phyloP scores from a whole-genome alignment of 2,113 vertebrate genomes.

The Panthera leo region DNA sequence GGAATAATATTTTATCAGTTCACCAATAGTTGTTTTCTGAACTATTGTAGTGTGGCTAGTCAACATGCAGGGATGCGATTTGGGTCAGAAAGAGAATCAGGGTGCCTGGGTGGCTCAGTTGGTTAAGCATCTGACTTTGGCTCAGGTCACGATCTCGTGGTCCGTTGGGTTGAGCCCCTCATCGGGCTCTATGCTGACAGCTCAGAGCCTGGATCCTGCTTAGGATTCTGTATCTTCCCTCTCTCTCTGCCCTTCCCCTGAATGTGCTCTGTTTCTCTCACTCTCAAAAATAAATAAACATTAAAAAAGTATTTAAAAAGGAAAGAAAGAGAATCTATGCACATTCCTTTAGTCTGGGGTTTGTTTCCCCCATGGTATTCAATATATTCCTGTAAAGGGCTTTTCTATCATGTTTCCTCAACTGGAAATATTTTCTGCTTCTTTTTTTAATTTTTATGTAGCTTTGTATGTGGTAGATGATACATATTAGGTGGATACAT shows the following conservation, averaged over 20 bases:
- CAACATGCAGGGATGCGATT: background rate
- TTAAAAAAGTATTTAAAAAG: too few species aligned
- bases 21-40: background rate
- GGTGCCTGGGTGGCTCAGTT: too few species aligned
- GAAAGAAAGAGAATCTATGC: background rate
- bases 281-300: too few species aligned
- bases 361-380: background rate
- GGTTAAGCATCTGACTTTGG: too few species aligned
- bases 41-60: background rate
- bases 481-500: background rate
- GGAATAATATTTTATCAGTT: background rate
- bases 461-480: background rate
- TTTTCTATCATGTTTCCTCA: conserved; percentile 3
- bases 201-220: too few species aligned
- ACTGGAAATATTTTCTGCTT: background rate
- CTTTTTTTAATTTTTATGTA: background rate
- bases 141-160: too few species aligned
- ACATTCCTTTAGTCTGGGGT: background rate
- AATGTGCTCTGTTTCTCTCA: too few species aligned
- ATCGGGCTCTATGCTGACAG: too few species aligned
- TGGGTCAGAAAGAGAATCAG: background rate
- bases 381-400: background rate
- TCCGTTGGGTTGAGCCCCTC: too few species aligned
- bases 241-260: too few species aligned
- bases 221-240: too few species aligned